Evolutionary conservation across 2,797 vertebrate species (phyloP).

Genomic region (Esox lucius): DNA sequence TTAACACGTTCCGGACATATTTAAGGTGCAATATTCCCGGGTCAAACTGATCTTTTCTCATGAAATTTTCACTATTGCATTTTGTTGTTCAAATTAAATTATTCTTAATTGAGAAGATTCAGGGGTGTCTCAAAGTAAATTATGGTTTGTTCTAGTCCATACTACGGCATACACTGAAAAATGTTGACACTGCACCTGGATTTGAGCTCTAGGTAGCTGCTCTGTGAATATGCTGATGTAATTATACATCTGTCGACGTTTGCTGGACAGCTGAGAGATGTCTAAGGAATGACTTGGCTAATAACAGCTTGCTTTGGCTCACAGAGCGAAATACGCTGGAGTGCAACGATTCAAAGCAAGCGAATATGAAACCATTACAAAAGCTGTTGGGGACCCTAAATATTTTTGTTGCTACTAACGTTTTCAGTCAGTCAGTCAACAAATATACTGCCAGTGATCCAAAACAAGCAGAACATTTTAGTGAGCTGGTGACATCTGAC

Average conservation of each 20-base stretch:
- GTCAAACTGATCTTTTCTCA: background rate
- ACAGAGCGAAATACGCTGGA: background rate
- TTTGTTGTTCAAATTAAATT: background rate
- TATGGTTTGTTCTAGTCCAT: background rate
- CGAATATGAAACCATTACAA: slow-evolving; percentile 39
- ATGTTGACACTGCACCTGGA: slow-evolving; percentile 32
- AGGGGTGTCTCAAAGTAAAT: background rate
- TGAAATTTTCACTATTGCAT: too few relatives aligned
- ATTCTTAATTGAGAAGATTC: background rate
- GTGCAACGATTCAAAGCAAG: slow-evolving; percentile 9
- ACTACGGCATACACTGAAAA: slow-evolving; percentile 7
- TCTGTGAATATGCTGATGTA: slow-evolving; percentile 51
- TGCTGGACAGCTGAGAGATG: slow-evolving; percentile 14
- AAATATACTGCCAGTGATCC: slow-evolving; percentile 44
- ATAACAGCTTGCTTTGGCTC: slow-evolving; percentile 52
- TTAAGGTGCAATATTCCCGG: background rate
- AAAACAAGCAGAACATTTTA: slow-evolving; percentile 63
- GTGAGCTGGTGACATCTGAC: too few relatives aligned
- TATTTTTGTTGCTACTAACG: slow-evolving; percentile 49
- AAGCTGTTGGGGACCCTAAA: slow-evolving; percentile 47
- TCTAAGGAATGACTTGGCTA: slow-evolving; percentile 32
- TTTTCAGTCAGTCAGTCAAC: slow-evolving; percentile 45
- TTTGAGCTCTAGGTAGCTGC: slow-evolving; percentile 7
- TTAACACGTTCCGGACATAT: background rate
- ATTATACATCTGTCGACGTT: slow-evolving; percentile 48